These are phyloP conservation scores for Syngnathus floridae DNA, from an alignment of 2,113 vertebrate genomes.

Conservation along the genomic window DNA sequence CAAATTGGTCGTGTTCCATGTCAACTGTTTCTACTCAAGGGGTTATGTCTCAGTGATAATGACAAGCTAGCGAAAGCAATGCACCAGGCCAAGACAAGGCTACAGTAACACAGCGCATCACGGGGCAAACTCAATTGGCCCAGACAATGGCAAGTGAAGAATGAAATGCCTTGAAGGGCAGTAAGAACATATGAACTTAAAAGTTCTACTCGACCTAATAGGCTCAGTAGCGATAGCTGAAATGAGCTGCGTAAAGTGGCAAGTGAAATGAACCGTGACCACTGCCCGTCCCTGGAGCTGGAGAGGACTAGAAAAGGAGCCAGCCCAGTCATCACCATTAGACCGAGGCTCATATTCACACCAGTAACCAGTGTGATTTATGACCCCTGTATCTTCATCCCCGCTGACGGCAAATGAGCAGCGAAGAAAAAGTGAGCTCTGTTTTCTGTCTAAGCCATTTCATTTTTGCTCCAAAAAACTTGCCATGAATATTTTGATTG, in stretches of 20 bases:
- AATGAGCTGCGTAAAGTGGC: slow-evolving; percentile 45
- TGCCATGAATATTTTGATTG: slow-evolving; percentile 26
- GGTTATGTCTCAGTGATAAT: slow-evolving; percentile 5
- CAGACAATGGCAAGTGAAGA: slow-evolving; percentile 46
- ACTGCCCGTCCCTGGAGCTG: slow-evolving; percentile 63
- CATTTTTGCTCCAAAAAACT: slow-evolving; percentile 33
- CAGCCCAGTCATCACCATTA: slow-evolving; percentile 67
- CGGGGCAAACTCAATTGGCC: slow-evolving; percentile 27
- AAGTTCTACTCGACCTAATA: slow-evolving; percentile 66
- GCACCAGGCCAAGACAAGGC: slow-evolving; percentile 29
- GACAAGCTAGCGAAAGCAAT: background rate
- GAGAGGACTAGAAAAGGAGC: slow-evolving; percentile 57
- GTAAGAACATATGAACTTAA: slow-evolving; percentile 68
- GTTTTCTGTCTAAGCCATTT: slow-evolving; percentile 36
- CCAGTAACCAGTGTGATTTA: slow-evolving; percentile 63
- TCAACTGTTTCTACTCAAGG: background rate
- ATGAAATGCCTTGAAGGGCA: slow-evolving; percentile 49
- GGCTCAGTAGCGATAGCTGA: slow-evolving; percentile 52
- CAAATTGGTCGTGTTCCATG: no score
- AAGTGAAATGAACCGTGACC: slow-evolving; percentile 71
- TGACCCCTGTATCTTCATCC: slow-evolving; percentile 53
- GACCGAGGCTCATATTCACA: slow-evolving; percentile 57
- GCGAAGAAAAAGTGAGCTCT: slow-evolving; percentile 42
- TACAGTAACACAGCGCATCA: slow-evolving; percentile 34
- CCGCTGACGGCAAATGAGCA: slow-evolving; percentile 58